These are phyloP conservation scores for Stegophylla sp. DNA, from an alignment of 2,888 invertebrate species.

Conservation along the genomic window DNA sequence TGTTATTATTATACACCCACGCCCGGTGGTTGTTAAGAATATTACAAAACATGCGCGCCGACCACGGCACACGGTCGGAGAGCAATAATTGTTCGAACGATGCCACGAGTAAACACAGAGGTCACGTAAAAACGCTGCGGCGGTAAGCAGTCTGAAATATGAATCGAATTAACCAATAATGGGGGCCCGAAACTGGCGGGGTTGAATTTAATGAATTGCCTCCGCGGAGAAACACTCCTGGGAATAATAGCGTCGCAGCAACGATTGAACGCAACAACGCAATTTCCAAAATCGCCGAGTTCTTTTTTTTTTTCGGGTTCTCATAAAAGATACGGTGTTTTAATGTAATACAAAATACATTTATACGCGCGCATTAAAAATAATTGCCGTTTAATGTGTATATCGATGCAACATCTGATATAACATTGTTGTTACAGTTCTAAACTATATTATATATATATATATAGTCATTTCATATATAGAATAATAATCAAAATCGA, in stretches of 20 bases:
- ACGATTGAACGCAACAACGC: neutral
- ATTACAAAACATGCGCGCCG: no score
- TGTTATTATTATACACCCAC: no score
- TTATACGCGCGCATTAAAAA: constrained; percentile 25
- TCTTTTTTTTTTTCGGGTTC: neutral
- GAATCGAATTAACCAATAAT: constrained; percentile 45
- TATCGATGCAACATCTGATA: neutral
- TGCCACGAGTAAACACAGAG: neutral
- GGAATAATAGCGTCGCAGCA: neutral
- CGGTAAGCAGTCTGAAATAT: constrained; percentile 33
- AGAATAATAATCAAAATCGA: no score
- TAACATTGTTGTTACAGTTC: no score
- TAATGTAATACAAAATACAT: constrained; percentile 5
- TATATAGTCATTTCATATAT: no score
- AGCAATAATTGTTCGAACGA: constrained; percentile 21
- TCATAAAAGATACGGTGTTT: constrained; percentile 28
- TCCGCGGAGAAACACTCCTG: neutral
- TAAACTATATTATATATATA: no score
- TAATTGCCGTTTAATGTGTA: neutral
- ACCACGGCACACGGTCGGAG: neutral
- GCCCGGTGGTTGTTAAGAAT: neutral
- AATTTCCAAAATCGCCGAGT: neutral
- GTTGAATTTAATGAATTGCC: constrained; percentile 29
- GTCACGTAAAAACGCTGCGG: constrained; percentile 33
- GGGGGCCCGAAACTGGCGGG: neutral